phyloP scores from a whole-genome alignment of 53 echinoderm and acorn worm genomes.

The Astropecten irregularis region DNA sequence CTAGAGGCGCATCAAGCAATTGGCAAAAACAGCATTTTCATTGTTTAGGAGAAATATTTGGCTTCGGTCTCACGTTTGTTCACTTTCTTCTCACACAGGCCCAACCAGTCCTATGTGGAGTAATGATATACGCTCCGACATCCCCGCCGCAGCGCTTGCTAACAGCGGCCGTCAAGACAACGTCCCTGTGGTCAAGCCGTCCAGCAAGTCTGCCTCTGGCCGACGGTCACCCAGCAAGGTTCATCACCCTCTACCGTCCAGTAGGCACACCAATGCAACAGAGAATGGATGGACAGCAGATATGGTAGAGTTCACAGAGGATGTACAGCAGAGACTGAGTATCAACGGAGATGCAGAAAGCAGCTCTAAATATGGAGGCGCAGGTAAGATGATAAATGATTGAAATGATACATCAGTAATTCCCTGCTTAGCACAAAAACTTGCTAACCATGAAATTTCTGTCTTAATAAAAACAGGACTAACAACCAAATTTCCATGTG shows the following conservation, averaged over 20 bases:
- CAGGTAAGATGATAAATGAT: constrained; percentile 15
- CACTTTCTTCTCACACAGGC: background rate
- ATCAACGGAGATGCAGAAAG: constrained; percentile 25
- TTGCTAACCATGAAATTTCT: too few species aligned
- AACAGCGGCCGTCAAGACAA: background rate
- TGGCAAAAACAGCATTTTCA: too few species aligned
- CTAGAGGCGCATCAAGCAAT: too few species aligned
- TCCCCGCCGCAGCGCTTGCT: background rate
- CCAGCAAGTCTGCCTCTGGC: constrained; percentile 44
- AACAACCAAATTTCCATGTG: too few species aligned
- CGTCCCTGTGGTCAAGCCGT: background rate
- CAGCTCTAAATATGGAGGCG: background rate
- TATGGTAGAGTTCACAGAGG: constrained; percentile 28
- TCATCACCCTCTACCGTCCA: background rate
- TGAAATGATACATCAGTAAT: background rate
- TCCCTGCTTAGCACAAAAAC: too few species aligned
- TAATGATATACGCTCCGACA: constrained; percentile 23
- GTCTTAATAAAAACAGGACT: too few species aligned
- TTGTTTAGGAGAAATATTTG: too few species aligned
- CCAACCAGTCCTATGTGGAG: constrained; percentile 45
- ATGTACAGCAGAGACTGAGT: constrained; percentile 28
- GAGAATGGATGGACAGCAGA: constrained; percentile 28
- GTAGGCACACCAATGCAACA: background rate
- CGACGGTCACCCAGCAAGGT: constrained; percentile 15
- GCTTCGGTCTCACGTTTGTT: too few species aligned